Evolutionary conservation across 2,113 vertebrate genomes (phyloP).

Genomic region (Chlorodrepanis virens): DNA sequence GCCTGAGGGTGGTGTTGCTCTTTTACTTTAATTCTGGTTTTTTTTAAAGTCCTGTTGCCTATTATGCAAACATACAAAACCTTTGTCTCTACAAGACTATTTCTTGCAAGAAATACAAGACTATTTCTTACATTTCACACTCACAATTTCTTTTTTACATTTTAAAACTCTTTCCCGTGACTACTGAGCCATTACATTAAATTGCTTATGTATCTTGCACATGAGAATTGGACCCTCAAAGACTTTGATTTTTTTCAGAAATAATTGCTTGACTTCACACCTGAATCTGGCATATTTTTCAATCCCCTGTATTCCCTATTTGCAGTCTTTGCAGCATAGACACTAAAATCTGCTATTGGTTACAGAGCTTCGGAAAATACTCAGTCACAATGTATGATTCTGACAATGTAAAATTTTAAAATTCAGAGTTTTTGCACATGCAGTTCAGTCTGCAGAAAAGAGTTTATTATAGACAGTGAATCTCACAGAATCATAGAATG

Average conservation of each 20-base stretch:
- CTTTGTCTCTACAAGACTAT: neutral
- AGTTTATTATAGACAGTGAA: neutral
- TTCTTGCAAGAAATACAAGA: neutral
- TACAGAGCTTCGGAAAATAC: neutral
- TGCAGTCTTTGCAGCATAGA: neutral
- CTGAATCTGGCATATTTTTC: neutral
- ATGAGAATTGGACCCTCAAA: neutral
- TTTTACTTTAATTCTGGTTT: neutral
- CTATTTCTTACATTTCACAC: neutral
- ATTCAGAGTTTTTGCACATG: rapidly evolving
- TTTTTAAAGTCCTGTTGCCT: neutral
- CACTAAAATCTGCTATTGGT: neutral
- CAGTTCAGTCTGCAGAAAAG: neutral
- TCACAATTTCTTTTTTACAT: neutral
- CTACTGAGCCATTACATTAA: neutral
- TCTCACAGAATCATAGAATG: neutral
- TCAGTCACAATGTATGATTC: neutral
- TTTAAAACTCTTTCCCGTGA: neutral
- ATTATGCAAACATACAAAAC: rapidly evolving
- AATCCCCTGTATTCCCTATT: neutral
- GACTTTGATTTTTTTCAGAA: neutral
- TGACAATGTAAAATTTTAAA: neutral
- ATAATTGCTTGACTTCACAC: neutral
- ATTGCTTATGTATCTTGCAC: neutral
- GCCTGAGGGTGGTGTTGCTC: neutral